Base-by-base conservation (phyloP, 53 echinoderm and acorn worm genomes). In the Apostichopus leukothele region DNA sequence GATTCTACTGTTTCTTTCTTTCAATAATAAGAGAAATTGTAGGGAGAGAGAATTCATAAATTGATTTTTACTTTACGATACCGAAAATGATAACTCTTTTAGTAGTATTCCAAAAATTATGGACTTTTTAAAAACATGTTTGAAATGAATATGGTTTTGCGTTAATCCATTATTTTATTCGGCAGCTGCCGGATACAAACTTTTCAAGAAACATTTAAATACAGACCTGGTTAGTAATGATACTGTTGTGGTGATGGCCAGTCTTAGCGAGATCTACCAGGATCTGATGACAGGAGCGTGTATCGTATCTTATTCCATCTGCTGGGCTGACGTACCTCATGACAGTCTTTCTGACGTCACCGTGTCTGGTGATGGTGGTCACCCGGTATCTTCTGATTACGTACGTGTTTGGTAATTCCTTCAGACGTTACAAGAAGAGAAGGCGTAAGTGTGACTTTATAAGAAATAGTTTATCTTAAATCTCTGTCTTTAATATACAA, bases 311-410 rank as follows among this genome's bases (percentile, higher is more conserved):
- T 21, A 22, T 55, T 26, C 60, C 84, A 14, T 84, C 84, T 10
- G 14, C 84, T 84, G 84, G 84, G 61, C 53, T 84, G 13, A 84
- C 84, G 22, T 59, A 55, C 59, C 60, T 19, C 84, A 57, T 59
- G 6, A 60, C 8, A 11, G 21, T 59, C 63, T 84, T 84, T 7
- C 63, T 16, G 10, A 84, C 55, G 7, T 59, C 63, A 23, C 60
- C 84, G 3, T 19, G 51, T 50, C 73, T 73, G 12, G 71, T 86
- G 19, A 86, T 39, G 27, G 86, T 66, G 26, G 86, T 86, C 0
- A 74, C 73, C 1, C 73, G 16, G 51, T 86, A 86, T 74, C 86
- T 50, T 8, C 74, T 50, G 12, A 86, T 14, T 39, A 71, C 26
- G n/a, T 86, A 86, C 4, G 26, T 86, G 9, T 25, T 50, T 71